These are phyloP conservation scores for Porites lutea DNA, from an alignment of 64 coral and sea anemone species.

Conservation along the genomic window DNA sequence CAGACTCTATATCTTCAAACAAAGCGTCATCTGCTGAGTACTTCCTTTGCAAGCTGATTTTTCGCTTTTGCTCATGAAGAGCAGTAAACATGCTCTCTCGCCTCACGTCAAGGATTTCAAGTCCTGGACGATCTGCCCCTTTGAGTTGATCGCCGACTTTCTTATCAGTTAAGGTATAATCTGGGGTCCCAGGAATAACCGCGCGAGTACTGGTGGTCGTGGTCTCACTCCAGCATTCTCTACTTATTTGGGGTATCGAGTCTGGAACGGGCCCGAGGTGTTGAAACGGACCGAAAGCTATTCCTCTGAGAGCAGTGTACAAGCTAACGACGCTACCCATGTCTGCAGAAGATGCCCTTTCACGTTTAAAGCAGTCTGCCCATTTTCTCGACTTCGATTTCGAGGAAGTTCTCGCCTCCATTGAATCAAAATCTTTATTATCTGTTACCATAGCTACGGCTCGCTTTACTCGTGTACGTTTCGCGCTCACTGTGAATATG, in stretches of 20 bases:
- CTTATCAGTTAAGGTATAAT: neutral
- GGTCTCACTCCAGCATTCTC: conserved; percentile 4
- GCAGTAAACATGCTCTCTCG: conserved; percentile 72
- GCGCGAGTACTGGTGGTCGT: neutral
- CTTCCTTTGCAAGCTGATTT: too few species aligned
- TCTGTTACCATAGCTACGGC: neutral
- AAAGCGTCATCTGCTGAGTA: too few species aligned
- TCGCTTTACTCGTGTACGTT: conserved; percentile 54
- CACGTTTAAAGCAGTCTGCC: neutral
- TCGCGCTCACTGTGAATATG: conserved; percentile 84
- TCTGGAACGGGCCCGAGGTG: too few species aligned
- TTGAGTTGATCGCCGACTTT: neutral
- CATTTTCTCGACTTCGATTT: neutral
- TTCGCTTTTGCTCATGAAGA: conserved; percentile 25
- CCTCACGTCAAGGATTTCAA: neutral
- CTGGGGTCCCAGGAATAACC: neutral
- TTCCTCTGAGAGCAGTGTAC: conserved; percentile 19
- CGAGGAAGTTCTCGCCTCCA: neutral
- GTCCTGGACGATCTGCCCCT: neutral
- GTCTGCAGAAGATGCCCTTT: neutral
- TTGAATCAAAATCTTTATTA: neutral
- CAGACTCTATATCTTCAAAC: too few species aligned
- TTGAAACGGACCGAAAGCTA: neutral
- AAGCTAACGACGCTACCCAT: neutral
- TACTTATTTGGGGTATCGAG: too few species aligned